Conservation (phyloP, 2,113 vertebrate species). For the Mionectes macconnelli region DNA sequence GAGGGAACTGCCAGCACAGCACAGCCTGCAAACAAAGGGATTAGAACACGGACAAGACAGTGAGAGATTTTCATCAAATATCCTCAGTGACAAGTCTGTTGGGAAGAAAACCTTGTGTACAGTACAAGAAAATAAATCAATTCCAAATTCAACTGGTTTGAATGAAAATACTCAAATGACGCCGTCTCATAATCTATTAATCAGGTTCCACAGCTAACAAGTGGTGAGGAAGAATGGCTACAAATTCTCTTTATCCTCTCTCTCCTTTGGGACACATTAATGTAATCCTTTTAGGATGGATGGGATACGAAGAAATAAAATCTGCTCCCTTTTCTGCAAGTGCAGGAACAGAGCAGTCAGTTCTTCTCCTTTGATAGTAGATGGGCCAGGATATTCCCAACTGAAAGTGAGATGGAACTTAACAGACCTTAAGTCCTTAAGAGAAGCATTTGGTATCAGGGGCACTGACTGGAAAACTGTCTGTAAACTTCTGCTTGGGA, state of each 20-base stretch:
- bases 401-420: background rate
- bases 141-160: background rate
- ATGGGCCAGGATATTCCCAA: background rate
- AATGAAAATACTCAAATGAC: background rate
- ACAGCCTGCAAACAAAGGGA: background rate
- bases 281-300: background rate
- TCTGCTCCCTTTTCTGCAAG: background rate
- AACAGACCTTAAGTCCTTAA: background rate
- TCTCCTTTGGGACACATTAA: background rate
- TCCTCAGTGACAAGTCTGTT: background rate
- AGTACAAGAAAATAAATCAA: background rate
- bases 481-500: background rate
- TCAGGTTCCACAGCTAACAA: background rate
- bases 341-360: background rate
- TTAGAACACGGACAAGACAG: background rate
- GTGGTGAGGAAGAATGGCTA: background rate
- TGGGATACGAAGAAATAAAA: background rate
- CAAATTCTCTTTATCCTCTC: background rate
- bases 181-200: background rate
- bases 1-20: background rate
- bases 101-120: background rate
- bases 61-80: background rate
- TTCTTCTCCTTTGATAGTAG: background rate
- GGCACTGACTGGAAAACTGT: background rate
- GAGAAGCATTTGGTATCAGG: background rate